phyloP scores from a whole-genome alignment of 2,113 vertebrate species.

The Alces alces region DNA sequence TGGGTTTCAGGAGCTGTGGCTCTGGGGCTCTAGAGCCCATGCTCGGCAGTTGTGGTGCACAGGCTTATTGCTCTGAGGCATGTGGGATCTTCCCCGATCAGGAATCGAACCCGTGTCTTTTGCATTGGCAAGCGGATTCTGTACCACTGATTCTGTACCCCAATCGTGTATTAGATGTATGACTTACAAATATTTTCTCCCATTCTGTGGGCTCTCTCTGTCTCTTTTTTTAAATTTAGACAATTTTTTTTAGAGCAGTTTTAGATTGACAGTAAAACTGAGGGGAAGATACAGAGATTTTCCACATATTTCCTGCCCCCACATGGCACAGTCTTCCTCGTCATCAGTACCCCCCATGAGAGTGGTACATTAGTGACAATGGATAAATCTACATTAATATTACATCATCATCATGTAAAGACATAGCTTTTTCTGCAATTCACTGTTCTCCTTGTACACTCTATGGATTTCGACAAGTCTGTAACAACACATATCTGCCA shows the following conservation, averaged over 20 bases:
- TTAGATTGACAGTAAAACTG: neutral
- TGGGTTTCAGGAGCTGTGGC: neutral
- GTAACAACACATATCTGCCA: neutral
- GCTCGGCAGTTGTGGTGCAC: neutral
- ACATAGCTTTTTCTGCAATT: neutral
- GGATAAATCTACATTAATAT: neutral
- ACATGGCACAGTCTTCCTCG: too few species aligned
- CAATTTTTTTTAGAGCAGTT: neutral
- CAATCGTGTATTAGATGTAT: neutral
- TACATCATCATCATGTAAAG: neutral
- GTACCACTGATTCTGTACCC: neutral
- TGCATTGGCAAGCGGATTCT: neutral
- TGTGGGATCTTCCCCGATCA: neutral
- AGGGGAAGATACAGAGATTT: neutral
- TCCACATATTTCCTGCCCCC: neutral
- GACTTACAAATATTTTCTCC: neutral
- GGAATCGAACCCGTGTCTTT: neutral
- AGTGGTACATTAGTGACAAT: neutral
- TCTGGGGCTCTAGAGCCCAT: neutral
- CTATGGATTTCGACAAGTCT: neutral
- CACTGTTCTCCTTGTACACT: neutral
- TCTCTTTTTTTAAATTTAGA: neutral
- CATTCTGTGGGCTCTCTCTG: neutral
- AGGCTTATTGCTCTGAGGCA: neutral
- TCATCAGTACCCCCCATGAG: neutral